Conservation (phyloP, 2,888 invertebrate genomes). For the Belgica antarctica region DNA sequence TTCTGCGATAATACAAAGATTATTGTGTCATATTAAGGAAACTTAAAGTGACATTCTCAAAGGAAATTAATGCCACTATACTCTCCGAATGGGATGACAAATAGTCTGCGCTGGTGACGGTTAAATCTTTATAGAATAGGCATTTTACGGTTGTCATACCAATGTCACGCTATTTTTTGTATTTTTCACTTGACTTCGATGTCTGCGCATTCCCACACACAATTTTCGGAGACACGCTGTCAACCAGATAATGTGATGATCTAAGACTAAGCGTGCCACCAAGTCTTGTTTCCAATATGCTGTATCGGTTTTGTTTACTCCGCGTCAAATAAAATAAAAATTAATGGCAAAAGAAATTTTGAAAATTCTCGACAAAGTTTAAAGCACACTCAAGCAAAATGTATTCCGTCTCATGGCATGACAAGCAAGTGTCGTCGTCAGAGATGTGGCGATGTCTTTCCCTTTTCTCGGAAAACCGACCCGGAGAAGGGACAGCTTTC, state of each 20-base stretch:
- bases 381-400: no score
- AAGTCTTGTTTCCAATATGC: no score
- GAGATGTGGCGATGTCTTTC: no score
- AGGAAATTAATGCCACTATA: conserved; percentile 31
- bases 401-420: no score
- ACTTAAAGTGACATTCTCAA: conserved; percentile 32
- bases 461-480: no score
- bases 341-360: no score
- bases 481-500: no score
- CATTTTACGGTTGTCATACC: conserved; percentile 13
- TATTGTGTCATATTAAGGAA: conserved; percentile 37
- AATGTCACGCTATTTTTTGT: conserved; percentile 6
- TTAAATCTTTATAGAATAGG: not conserved
- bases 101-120: conserved; percentile 25
- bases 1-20: no score
- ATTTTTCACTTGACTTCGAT: conserved; percentile 23
- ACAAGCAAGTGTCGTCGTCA: no score
- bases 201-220: not conserved
- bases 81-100: conserved; percentile 30
- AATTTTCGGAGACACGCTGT: conserved; percentile 17
- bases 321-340: no score
- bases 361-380: no score
- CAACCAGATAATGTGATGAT: conserved; percentile 32
- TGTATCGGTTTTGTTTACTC: no score
- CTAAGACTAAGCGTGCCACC: not conserved